A percentile compares a stretch with the other conserved stretches of the same genome.
These are phyloP conservation scores for Porites divaricata DNA, from an alignment of 92 coral and sea anemone genomes.

Conservation along the genomic window DNA sequence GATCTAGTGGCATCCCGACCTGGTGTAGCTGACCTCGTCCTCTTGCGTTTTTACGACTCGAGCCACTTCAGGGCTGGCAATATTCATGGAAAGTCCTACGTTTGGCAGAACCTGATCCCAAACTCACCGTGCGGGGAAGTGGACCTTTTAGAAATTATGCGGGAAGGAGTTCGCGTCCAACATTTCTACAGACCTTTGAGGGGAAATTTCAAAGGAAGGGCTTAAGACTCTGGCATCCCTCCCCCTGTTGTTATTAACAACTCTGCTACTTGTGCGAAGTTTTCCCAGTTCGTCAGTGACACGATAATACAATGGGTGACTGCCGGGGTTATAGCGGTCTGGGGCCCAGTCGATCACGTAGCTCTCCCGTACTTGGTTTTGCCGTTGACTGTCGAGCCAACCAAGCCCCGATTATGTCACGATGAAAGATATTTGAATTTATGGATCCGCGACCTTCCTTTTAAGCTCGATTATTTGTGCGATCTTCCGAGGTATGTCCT, in stretches of 20 bases:
- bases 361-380: slow-evolving; percentile 22
- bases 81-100: slow-evolving; percentile 1
- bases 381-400: slow-evolving; percentile 21
- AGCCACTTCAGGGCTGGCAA: slow-evolving; percentile 27
- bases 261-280: too few species aligned
- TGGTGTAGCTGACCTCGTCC: not conserved
- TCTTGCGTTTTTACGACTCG: too few species aligned
- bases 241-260: too few species aligned
- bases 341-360: slow-evolving; percentile 27
- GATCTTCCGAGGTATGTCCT: too few species aligned
- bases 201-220: slow-evolving; percentile 50
- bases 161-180: slow-evolving; percentile 28
- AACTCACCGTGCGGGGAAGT: not conserved
- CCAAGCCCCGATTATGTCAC: slow-evolving; percentile 34
- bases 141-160: slow-evolving; percentile 10
- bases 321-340: slow-evolving; percentile 32
- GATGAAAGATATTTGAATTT: slow-evolving; percentile 37
- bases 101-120: slow-evolving; percentile 32
- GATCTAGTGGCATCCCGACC: slow-evolving; percentile 30
- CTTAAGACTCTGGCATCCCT: slow-evolving; percentile 42
- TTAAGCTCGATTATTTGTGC: slow-evolving; percentile 28
- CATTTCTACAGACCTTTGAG: slow-evolving; percentile 45
- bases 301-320: slow-evolving; percentile 40
- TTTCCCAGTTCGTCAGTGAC: not conserved
- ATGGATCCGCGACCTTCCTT: slow-evolving; percentile 41